Percentiles rank a stretch among this genome's conserved stretches.
These are phyloP conservation scores for Menura novaehollandiae DNA, from an alignment of 2,113 vertebrate species.

Conservation along the genomic window DNA sequence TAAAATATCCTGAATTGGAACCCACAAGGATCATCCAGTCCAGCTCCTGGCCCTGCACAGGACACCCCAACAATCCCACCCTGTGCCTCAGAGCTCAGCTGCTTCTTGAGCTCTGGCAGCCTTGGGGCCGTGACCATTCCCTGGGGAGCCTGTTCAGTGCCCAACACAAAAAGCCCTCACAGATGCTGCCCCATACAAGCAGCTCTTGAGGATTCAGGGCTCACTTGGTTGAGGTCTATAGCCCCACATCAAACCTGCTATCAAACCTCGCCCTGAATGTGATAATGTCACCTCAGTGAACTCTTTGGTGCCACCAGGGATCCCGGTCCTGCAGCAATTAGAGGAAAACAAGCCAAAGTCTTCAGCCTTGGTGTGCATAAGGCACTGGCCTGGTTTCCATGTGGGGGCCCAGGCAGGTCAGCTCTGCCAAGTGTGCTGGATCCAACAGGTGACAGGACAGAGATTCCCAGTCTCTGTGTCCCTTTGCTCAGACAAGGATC, in stretches of 20 bases:
- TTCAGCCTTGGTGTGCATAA: not conserved
- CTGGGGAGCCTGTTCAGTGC: not conserved
- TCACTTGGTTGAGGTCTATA: not conserved
- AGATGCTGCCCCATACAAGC: not conserved
- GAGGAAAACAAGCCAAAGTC: not conserved
- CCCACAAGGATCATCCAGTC: not conserved
- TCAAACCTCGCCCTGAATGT: not conserved
- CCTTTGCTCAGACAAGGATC: not conserved
- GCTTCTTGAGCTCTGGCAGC: not conserved
- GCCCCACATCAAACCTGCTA: not conserved
- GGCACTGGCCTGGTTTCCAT: not conserved
- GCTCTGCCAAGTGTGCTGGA: not conserved
- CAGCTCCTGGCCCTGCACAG: not conserved
- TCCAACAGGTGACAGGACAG: not conserved
- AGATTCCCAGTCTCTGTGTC: not conserved
- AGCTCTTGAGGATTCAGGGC: not conserved
- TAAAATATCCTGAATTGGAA: not conserved
- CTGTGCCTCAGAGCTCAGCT: not conserved
- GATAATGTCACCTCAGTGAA: not conserved
- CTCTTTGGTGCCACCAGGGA: not conserved
- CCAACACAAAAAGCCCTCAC: not conserved
- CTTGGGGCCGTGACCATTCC: not conserved
- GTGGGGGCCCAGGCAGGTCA: not conserved
- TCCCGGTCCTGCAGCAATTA: not conserved
- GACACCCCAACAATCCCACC: not conserved